Evolutionary conservation across 2,888 invertebrate species (phyloP), one percentile per base, ranked within the genome.

Genomic region (Frankliniella intonsa): DNA sequence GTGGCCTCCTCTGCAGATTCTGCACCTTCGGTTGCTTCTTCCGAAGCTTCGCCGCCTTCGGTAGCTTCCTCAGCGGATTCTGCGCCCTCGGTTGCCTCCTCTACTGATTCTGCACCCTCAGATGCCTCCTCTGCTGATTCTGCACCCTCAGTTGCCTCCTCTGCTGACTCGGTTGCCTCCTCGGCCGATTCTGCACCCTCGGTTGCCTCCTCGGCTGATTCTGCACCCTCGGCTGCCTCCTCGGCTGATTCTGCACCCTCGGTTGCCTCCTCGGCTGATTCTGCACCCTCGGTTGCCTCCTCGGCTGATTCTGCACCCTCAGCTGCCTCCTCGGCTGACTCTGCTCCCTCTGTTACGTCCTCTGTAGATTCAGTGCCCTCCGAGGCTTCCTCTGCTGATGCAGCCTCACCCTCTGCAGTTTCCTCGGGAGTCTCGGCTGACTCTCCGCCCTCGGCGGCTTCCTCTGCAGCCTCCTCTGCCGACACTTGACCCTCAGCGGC

Each of bases 401-500:
- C 84, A 79, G 84, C 83, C 80, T 84, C 80, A 83, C 85, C 83
- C 0, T 83, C 84, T 81, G 84, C 84, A 81, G 84, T 83, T 8
- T 84, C 85, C 81, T 14, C 87, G 5, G 38, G 86, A 85, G 85
- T 81, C 27, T 81, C 86, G 85, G 86, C 86, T 80, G 87, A 86
- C 25, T 85, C 85, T 82, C 83, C 83, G 81, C 82, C 83, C 83
- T 82, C 83, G 84, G 19, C 84, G 79, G 82, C 81, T 83, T 82
- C 84, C 87, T 87, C 85, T 85, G 85, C 84, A 83, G 85, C 81
- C 76, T 81, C 84, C 80, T 81, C 83, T 84, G 82, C 81, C 81
- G 79, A 38, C 2, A 83, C 84, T 82, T 84, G n/a, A n/a, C n/a
- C 84, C 80, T 85, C 84, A 82, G 84, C 65, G 25, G 81, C 84